A percentile compares a stretch with the other conserved stretches of the same genome.
phyloP scores from a whole-genome alignment of 1,140 invertebrate species.

The Heliconius hermathena region DNA sequence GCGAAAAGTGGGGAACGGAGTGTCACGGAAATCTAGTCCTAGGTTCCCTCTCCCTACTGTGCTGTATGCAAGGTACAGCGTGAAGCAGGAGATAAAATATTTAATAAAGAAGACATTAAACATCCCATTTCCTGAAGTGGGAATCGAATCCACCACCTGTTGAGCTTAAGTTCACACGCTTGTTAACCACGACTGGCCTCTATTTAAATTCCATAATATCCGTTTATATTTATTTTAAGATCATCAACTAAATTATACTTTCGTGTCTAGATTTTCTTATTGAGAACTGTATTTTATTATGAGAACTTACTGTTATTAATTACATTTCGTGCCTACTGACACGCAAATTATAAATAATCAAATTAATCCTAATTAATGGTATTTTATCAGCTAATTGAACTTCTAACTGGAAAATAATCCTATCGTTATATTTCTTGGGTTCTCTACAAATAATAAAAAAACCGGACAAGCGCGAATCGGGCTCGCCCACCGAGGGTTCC shows the following conservation, averaged over 20 bases:
- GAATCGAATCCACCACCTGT: too few relatives aligned
- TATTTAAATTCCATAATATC: neutral
- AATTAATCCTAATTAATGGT: conserved; percentile 18
- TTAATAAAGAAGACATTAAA: too few relatives aligned
- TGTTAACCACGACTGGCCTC: too few relatives aligned
- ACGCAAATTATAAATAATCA: conserved; percentile 27
- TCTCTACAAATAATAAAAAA: neutral
- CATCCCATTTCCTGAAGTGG: too few relatives aligned
- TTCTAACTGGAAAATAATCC: neutral
- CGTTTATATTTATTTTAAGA: neutral
- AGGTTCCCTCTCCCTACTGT: too few relatives aligned
- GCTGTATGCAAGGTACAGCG: too few relatives aligned
- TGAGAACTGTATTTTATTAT: conserved; percentile 13
- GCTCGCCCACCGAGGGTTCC: too few relatives aligned
- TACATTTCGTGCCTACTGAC: conserved; percentile 17
- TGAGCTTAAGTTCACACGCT: too few relatives aligned
- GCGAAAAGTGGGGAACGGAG: too few relatives aligned
- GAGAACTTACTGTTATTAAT: conserved; percentile 6
- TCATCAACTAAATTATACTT: neutral
- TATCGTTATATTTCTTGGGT: neutral
- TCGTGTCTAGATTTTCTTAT: conserved; percentile 12
- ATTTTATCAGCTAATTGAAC: conserved; percentile 17
- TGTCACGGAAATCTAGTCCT: too few relatives aligned
- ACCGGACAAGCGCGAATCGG: too few relatives aligned
- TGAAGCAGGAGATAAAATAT: too few relatives aligned